These are phyloP conservation scores for Eumeta japonica DNA, from an alignment of 1,140 invertebrate species.

Conservation along the genomic window DNA sequence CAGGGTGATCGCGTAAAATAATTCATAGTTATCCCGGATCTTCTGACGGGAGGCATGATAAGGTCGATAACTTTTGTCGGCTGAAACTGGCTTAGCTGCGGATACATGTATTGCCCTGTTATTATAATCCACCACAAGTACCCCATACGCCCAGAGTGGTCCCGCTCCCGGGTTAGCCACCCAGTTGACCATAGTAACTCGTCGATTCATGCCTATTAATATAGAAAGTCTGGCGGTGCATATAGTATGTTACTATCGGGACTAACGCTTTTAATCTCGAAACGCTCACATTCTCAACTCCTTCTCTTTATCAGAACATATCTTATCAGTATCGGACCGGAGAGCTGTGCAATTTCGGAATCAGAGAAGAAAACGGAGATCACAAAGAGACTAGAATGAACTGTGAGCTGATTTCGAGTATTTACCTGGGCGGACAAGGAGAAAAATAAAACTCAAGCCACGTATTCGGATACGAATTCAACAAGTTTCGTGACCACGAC, in stretches of 20 bases:
- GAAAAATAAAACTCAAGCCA: conserved; percentile 14
- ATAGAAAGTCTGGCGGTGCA: conserved; percentile 31
- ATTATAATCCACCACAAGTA: conserved; percentile 40
- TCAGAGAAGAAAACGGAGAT: conserved; percentile 44
- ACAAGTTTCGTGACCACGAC: conserved; percentile 6
- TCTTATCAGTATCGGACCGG: conserved; percentile 29
- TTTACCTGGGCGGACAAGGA: conserved; percentile 36
- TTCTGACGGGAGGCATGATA: conserved; percentile 15
- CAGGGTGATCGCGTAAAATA: conserved; percentile 6
- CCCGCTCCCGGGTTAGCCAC: conserved; percentile 22
- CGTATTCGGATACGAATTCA: not conserved
- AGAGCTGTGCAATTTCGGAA: conserved; percentile 42
- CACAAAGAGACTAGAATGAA: conserved; percentile 48
- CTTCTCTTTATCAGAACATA: conserved; percentile 14
- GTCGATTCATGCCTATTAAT: conserved; percentile 32
- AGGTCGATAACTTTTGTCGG: too few species aligned
- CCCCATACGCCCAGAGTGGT: conserved; percentile 28
- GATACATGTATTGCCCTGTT: conserved; percentile 21
- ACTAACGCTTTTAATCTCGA: conserved; percentile 33
- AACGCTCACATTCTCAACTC: conserved; percentile 32
- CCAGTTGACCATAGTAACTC: conserved; percentile 36
- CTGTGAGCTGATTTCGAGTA: conserved; percentile 40
- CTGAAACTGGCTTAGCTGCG: too few species aligned
- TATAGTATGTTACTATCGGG: conserved; percentile 32
- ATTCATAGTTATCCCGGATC: conserved; percentile 24